Evolutionary conservation across 2,797 vertebrate species (phyloP).

Genomic region (Amblyraja radiata): DNA sequence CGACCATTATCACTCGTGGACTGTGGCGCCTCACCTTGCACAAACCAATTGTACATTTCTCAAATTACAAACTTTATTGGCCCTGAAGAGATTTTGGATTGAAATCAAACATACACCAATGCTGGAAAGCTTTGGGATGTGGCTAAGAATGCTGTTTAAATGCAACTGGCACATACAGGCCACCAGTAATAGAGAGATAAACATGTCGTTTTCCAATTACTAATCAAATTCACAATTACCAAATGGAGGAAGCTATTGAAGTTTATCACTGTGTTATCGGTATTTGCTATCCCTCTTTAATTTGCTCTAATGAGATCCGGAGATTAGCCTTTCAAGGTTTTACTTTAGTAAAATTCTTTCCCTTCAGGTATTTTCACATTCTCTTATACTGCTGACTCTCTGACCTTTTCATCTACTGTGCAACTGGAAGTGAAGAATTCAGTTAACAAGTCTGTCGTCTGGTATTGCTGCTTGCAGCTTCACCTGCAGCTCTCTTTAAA

Average conservation of each 20-base stretch:
- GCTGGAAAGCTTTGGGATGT: no score
- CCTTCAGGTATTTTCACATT: not conserved
- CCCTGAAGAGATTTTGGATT: no score
- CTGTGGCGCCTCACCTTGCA: no score
- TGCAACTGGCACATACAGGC: no score
- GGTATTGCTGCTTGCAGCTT: not conserved
- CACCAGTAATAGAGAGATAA: not conserved
- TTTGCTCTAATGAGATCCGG: not conserved
- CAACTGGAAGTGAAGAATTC: not conserved
- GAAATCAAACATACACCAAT: no score
- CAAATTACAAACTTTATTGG: no score
- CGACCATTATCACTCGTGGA: no score
- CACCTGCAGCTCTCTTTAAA: not conserved
- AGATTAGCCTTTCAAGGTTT: not conserved
- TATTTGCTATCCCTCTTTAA: not conserved
- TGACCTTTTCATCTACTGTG: not conserved
- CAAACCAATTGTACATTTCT: no score
- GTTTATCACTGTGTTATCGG: not conserved
- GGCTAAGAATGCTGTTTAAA: no score
- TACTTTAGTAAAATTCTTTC: not conserved
- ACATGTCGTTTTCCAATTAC: not conserved
- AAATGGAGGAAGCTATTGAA: not conserved
- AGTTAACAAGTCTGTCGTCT: not conserved
- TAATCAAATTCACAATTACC: not conserved
- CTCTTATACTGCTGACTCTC: not conserved